Evolutionary conservation across 2,797 vertebrate species (phyloP), one percentile per base, ranked within the genome.

Genomic region (Paratrypauchen microcephalus): DNA sequence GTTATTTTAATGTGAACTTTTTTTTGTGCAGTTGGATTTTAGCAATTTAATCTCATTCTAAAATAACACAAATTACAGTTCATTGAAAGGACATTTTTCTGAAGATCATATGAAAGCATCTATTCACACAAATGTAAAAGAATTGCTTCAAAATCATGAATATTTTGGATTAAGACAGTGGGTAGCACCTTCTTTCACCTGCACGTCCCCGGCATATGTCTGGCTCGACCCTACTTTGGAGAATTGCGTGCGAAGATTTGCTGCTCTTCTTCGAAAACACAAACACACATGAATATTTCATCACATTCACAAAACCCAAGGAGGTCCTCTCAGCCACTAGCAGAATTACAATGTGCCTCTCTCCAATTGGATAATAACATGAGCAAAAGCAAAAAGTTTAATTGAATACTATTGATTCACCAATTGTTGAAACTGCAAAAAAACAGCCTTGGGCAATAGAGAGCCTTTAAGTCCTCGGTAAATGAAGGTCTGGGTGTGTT

Each of bases 271-370:
- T 87, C 85, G 87, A 95, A 88, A 94, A 90, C 79, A 76, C 92
- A 94, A 94, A 94, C 91, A 92, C 83, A 80, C 79, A 94, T 96
- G 91, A 96, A 95, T 95, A 95, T 96, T 96, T 96, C 84, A 96
- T 94, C 86, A 84, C 84, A 80, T 75, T 81, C 73, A 77, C 86
- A 80, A 83, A 83, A 86, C 76, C 73, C 60, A 78, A 93, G 83
- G 90, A 83, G 78, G 78, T 90, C 89, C 86, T 92, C 90, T 90
- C 92, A 94, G 92, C 93, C 91, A 93, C 90, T 84, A 90, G 81
- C 90, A 91, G 92, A 89, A 95, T 95, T 92, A 87, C 87, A 90
- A 82, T 72, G 76, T 76, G 92, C 89, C 87, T 88, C 86, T 90
- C 87, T 91, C 90, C 59, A 23, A 87, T 79, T 91, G 89, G 88